These are phyloP conservation scores for Brachionus koreanus DNA, from an alignment of 1,140 invertebrate species.

Conservation along the genomic window DNA sequence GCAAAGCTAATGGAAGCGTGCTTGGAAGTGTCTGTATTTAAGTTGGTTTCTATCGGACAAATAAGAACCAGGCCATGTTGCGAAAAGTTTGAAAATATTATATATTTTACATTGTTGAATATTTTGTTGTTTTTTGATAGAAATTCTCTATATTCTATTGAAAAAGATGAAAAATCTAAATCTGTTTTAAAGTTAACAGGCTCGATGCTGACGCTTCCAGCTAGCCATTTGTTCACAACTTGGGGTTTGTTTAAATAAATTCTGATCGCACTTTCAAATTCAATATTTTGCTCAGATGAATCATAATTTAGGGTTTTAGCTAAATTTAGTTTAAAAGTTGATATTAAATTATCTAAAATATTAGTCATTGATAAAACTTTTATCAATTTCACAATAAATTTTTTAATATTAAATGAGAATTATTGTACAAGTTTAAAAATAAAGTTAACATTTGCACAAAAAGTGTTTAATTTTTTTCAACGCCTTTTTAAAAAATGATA, in stretches of 20 bases:
- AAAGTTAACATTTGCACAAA: neutral
- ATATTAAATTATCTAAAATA: neutral
- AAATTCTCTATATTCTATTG: conserved; percentile 16
- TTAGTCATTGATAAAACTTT: neutral
- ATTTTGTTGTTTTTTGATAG: conserved; percentile 24
- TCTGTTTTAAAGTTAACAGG: neutral
- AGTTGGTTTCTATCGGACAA: neutral
- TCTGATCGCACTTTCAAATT: conserved; percentile 19
- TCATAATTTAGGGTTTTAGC: neutral
- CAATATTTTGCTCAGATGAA: neutral
- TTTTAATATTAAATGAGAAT: neutral
- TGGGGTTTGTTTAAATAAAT: conserved; percentile 35
- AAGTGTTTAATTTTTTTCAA: no score
- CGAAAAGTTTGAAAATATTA: neutral
- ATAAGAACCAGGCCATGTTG: neutral
- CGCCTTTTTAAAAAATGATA: no score
- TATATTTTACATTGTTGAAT: conserved; percentile 26
- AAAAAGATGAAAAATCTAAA: neutral
- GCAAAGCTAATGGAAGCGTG: neutral
- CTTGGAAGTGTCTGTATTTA: neutral
- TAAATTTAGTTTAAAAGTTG: neutral
- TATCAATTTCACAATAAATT: neutral
- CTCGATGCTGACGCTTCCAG: conserved; percentile 10
- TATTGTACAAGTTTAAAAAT: neutral
- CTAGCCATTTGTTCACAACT: conserved; percentile 40